phyloP scores from a whole-genome alignment of 2,888 invertebrate genomes.

The Antheraea assamensis region DNA sequence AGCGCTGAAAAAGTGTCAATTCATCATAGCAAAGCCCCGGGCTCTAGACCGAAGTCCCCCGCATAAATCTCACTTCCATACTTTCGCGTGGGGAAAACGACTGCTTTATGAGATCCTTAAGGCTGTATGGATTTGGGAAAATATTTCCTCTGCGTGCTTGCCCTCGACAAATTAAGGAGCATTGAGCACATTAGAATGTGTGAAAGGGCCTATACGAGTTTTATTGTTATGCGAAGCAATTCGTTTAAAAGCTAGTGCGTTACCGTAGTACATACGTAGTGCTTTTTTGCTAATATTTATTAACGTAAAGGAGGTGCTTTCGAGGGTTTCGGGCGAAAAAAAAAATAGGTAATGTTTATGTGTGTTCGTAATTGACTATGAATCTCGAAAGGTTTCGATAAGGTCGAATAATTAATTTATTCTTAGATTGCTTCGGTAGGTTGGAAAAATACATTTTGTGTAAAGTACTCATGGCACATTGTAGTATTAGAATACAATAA shows the following conservation, averaged over 20 bases:
- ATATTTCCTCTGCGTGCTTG: conserved; percentile 81
- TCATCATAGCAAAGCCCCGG: conserved; percentile 80
- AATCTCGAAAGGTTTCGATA: conserved; percentile 30
- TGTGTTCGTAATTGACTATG: conserved; percentile 39
- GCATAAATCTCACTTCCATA: conserved; percentile 82
- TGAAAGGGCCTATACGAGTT: conserved; percentile 77
- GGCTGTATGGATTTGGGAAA: conserved; percentile 83
- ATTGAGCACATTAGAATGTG: conserved; percentile 80
- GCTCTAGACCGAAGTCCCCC: conserved; percentile 77
- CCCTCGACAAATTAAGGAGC: conserved; percentile 80
- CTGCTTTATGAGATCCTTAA: conserved; percentile 83
- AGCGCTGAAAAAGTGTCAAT: conserved; percentile 80
- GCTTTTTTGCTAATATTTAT: conserved; percentile 79
- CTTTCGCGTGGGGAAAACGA: conserved; percentile 80
- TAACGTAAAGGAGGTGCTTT: conserved; percentile 54
- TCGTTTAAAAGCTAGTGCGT: conserved; percentile 80
- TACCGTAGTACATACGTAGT: conserved; percentile 72
- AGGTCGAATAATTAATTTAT: conserved; percentile 23
- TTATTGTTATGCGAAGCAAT: conserved; percentile 81
- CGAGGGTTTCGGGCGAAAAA: conserved; percentile 49
- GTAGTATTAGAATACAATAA: neutral
- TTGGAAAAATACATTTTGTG: conserved; percentile 27
- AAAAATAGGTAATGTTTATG: conserved; percentile 58
- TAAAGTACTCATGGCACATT: neutral
- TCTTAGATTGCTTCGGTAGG: conserved; percentile 25